These are phyloP conservation scores for Cerceris rybyensis DNA, from an alignment of 2,888 invertebrate genomes.

Conservation along the genomic window DNA sequence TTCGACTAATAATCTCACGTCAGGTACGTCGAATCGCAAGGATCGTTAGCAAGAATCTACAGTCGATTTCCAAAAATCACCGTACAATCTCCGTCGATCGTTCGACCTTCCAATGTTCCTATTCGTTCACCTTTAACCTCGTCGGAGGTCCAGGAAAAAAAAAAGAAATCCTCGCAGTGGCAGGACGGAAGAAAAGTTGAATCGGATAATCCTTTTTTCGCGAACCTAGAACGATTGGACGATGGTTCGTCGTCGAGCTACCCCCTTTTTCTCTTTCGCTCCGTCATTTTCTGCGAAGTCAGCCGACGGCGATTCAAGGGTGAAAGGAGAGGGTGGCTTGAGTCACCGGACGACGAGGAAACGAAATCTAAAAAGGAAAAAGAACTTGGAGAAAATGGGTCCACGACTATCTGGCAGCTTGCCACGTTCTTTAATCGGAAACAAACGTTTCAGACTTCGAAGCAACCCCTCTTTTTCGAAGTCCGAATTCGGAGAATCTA, in stretches of 20 bases:
- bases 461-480: background rate
- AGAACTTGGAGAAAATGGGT: conserved; percentile 8
- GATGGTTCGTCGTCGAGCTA: conserved; percentile 6
- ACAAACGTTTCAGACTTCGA: conserved; percentile 31
- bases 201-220: too few species aligned
- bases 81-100: too few species aligned
- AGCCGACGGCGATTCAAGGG: conserved; percentile 28
- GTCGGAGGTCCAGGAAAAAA: too few species aligned
- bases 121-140: too few species aligned
- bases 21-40: too few species aligned
- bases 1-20: too few species aligned
- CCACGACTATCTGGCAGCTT: conserved; percentile 25
- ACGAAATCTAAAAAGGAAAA: background rate
- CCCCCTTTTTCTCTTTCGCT: background rate
- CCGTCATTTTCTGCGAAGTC: conserved; percentile 39
- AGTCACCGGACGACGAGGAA: background rate
- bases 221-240: background rate
- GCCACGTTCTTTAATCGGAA: conserved; percentile 52
- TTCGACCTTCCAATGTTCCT: too few species aligned
- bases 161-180: too few species aligned
- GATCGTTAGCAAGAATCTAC: too few species aligned
- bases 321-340: background rate
- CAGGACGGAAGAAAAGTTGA: too few species aligned
- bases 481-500: background rate
- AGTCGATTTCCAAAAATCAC: too few species aligned